Conservation (phyloP, 2,888 invertebrate genomes). For the Diarsia dahlii region DNA sequence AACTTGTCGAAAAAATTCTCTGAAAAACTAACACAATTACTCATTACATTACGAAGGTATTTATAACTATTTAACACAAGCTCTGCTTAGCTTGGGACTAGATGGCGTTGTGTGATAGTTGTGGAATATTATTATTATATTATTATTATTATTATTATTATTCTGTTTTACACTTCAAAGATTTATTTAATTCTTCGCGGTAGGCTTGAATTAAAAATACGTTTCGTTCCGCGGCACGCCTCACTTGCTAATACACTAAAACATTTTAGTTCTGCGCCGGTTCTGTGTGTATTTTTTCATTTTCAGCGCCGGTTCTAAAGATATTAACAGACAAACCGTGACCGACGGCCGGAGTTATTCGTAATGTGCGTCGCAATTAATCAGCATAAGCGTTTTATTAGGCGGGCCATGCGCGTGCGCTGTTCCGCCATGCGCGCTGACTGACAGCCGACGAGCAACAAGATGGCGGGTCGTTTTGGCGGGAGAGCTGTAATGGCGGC, state of each 20-base stretch:
- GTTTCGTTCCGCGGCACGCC: constrained; percentile 71
- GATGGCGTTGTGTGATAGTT: no score
- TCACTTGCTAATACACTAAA: constrained; percentile 70
- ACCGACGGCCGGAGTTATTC: constrained; percentile 71
- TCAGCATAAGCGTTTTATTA: constrained; percentile 87
- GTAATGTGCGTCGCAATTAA: constrained; percentile 81
- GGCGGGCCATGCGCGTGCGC: constrained; percentile 69
- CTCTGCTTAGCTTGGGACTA: no score
- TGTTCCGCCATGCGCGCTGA: constrained; percentile 82
- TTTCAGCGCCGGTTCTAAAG: constrained; percentile 68
- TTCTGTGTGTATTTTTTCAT: constrained; percentile 71
- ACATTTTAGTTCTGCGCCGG: constrained; percentile 79
- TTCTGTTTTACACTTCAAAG: constrained; percentile 65
- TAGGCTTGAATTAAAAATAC: constrained; percentile 74
- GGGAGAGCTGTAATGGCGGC: constrained; percentile 75
- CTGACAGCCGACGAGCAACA: constrained; percentile 73
- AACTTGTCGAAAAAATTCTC: constrained; percentile 6
- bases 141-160: no score
- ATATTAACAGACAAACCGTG: constrained; percentile 72
- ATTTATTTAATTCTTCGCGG: constrained; percentile 76
- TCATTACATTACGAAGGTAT: constrained; percentile 52
- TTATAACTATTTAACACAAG: constrained; percentile 50
- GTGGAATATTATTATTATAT: no score
- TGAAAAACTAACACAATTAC: constrained; percentile 44
- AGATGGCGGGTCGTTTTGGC: constrained; percentile 64